Evolutionary conservation across 2,797 vertebrate genomes (phyloP), one percentile per base, ranked within the genome.

Genomic region (Ficedula albicollis): DNA sequence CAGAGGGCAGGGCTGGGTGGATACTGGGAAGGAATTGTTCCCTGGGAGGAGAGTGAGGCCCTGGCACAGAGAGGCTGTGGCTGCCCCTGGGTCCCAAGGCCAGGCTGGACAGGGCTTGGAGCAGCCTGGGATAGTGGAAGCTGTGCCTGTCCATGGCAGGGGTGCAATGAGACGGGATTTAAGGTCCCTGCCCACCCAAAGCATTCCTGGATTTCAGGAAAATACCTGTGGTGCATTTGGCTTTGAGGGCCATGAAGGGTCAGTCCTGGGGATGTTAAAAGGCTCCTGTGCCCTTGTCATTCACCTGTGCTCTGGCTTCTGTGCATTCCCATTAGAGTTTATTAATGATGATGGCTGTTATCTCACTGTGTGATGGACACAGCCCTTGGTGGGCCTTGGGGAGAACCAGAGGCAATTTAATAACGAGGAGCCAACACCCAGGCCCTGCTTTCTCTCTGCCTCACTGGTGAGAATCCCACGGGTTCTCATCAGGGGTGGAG

Each of bases 281-380:
- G 84, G 27, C 32, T 90, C 38, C 52, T 69, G 68, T 63, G 59
- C 56, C 59, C 48, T 70, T 36, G 67, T 7, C 68, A 59, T 69
- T 92, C 72, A 94, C 93, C 94, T 93, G 88, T 0, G 25, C 78
- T 96, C 95, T 96, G 95, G 88, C n/a, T 96, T 94, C 75, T 96
- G 89, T 97, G 90, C 3, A 3, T 60, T 75, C 56, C 78, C 52
- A 83, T 96, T 96, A 96, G 81, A 32, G 84, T 48, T 96, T 52
- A 97, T 96, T 86, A 27, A 80, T 89, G 38, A 18, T 94, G 95
- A 95, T 87, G 75, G 86, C 93, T 89, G 62, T 87, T 93, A 70
- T 73, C 94, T 82, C 51, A 20, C 6, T 32, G 52, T 11, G 43
- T 83, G 94, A 92, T 94, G 90, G 77, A 95, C 30, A 2, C 85